phyloP scores from a whole-genome alignment of 2,113 vertebrate species.

The Epinephelus moara region DNA sequence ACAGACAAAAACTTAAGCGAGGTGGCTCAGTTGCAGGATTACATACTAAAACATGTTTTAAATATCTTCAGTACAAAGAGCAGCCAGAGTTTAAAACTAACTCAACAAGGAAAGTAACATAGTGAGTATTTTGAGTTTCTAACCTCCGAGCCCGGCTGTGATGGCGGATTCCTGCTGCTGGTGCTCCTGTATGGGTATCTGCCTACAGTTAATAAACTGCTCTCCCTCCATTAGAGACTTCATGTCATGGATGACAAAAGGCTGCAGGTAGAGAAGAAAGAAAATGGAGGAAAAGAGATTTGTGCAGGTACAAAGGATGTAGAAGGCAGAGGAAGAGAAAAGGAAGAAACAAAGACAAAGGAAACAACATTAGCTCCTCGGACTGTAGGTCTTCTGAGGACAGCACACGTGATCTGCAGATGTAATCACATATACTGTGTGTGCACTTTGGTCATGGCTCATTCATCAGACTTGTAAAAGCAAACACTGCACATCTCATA shows the following conservation, averaged over 20 bases:
- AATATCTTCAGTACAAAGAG: background rate
- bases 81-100: background rate
- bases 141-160: conserved; percentile 75
- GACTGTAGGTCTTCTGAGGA: conserved; percentile 28
- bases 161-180: conserved; percentile 79
- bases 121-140: conserved; percentile 15
- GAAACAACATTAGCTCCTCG: background rate
- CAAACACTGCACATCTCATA: conserved; percentile 11
- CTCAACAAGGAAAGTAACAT: background rate
- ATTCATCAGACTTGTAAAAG: conserved; percentile 37
- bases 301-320: background rate
- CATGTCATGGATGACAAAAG: conserved; percentile 98
- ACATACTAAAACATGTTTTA: background rate
- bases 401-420: conserved; percentile 30
- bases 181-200: conserved; percentile 83
- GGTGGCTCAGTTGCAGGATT: background rate
- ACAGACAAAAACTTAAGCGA: too few relatives aligned
- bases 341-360: background rate
- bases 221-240: conserved; percentile 97
- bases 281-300: background rate
- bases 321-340: background rate
- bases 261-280: conserved; percentile 78
- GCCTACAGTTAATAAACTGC: conserved; percentile 93
- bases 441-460: conserved; percentile 33
- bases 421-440: conserved; percentile 23